These are phyloP conservation scores for Rhizomys pruinosus DNA, from an alignment of 2,113 vertebrate genomes.

Conservation along the genomic window DNA sequence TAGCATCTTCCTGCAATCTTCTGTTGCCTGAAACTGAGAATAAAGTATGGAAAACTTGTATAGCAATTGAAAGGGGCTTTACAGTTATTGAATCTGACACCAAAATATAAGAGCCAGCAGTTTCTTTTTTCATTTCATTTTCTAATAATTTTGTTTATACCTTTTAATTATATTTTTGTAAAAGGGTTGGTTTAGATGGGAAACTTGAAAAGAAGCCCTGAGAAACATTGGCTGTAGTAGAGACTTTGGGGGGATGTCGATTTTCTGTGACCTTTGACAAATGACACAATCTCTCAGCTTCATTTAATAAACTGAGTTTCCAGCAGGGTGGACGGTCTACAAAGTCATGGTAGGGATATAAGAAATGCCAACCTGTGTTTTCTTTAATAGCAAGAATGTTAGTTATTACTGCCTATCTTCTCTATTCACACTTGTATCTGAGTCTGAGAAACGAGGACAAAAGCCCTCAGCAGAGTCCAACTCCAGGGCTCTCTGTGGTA, in stretches of 20 bases:
- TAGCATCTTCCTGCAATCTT: neutral
- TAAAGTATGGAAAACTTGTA: neutral
- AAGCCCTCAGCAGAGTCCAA: neutral
- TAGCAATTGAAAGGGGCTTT: neutral
- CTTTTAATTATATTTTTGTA: neutral
- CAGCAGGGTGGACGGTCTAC: neutral
- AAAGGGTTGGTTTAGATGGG: neutral
- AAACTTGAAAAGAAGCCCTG: neutral
- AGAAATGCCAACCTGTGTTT: neutral
- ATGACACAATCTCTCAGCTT: neutral
- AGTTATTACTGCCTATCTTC: neutral
- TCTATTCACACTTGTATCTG: neutral
- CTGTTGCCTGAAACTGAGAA: neutral
- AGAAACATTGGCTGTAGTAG: neutral
- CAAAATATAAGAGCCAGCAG: neutral
- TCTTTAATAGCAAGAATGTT: neutral
- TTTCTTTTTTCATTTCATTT: neutral
- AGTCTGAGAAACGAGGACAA: neutral
- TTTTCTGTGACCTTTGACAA: constrained; percentile 1
- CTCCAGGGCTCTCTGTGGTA: neutral
- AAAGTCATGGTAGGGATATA: neutral
- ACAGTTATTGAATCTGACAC: neutral
- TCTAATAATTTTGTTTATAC: neutral
- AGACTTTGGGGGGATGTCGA: neutral
- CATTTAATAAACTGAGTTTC: constrained; percentile 15